phyloP scores from a whole-genome alignment of 2,797 vertebrate species.

The Cottoperca gobio region DNA sequence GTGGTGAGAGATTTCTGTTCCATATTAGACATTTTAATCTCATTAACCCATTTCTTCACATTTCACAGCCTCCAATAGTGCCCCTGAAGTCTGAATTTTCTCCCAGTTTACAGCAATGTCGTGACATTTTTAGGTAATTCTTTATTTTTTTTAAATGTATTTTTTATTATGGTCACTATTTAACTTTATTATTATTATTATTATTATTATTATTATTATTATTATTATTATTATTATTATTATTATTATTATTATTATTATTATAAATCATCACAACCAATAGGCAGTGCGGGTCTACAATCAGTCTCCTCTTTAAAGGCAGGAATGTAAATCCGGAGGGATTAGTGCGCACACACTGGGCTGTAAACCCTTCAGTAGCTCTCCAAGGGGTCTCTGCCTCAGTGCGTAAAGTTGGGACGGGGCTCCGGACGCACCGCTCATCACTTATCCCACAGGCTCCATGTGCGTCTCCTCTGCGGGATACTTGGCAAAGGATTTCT shows the following conservation, averaged over 20 bases:
- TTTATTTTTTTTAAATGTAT: no score
- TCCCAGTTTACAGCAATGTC: not conserved
- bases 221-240: not conserved
- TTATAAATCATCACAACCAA: not conserved
- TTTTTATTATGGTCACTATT: no score
- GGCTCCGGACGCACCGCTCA: constrained; percentile 60
- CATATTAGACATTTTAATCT: not conserved
- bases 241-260: not conserved
- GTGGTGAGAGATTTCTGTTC: not conserved
- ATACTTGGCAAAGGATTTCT: constrained; percentile 51
- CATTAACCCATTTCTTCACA: not conserved
- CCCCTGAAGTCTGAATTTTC: not conserved
- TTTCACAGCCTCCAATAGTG: not conserved
- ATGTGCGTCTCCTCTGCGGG: constrained; percentile 66
- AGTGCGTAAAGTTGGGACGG: constrained; percentile 72
- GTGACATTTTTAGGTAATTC: no score
- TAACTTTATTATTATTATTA: no score
- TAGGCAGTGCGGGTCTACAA: constrained; percentile 1
- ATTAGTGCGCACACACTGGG: constrained; percentile 69
- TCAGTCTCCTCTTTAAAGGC: constrained; percentile 62
- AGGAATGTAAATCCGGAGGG: constrained; percentile 79
- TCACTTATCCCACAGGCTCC: constrained; percentile 48
- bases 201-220: not conserved
- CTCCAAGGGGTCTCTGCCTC: constrained; percentile 74
- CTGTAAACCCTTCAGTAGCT: constrained; percentile 68